Percentiles rank a stretch among this genome's conserved stretches.
These are phyloP conservation scores for Spinus pinus DNA, from an alignment of 2,797 vertebrate genomes.

Conservation along the genomic window DNA sequence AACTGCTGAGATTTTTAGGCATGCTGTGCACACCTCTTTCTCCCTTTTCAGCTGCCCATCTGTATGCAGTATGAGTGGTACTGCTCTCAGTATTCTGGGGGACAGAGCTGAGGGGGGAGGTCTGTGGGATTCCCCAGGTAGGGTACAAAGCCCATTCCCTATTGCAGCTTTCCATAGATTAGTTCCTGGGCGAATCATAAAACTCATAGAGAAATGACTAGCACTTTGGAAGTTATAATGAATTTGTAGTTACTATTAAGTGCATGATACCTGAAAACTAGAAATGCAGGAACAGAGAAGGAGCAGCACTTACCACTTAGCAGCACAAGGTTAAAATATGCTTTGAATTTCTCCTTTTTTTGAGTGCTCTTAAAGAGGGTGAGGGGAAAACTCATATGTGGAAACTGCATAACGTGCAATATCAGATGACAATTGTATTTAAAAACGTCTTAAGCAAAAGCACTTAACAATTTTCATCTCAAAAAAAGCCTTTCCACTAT, in stretches of 20 bases:
- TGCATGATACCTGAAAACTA: neutral
- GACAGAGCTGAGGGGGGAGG: neutral
- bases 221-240: neutral
- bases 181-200: neutral
- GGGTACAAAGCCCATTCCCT: neutral
- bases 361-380: neutral
- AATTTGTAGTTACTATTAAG: neutral
- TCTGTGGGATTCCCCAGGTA: neutral
- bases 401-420: neutral
- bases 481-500: neutral
- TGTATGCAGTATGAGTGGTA: neutral
- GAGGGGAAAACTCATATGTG: fast-evolving
- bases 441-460: neutral
- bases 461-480: neutral
- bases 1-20: neutral
- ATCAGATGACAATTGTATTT: neutral
- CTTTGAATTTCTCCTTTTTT: neutral
- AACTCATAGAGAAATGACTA: neutral
- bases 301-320: neutral
- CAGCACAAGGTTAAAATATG: neutral
- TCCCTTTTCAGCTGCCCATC: neutral
- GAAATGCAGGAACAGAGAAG: neutral
- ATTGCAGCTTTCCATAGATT: neutral
- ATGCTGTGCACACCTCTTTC: neutral
- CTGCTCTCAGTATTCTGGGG: neutral